Evolutionary conservation across 2,888 invertebrate species (phyloP).

Genomic region (Hypolimnas misippus): DNA sequence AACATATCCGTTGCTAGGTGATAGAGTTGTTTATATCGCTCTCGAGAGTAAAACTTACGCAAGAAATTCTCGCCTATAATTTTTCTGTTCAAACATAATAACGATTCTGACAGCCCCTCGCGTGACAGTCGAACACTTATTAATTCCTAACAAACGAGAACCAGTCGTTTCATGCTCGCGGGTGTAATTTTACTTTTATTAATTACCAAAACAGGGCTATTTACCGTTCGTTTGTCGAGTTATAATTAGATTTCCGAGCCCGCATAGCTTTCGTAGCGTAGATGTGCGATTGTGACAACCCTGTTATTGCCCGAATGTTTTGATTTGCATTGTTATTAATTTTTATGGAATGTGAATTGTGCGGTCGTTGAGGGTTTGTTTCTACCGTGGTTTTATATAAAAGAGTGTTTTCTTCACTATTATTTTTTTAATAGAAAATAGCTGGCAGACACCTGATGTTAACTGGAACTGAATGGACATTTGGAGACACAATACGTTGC

Average conservation of each 20-base stretch:
- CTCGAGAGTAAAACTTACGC: too few species aligned
- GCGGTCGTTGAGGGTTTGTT: background rate
- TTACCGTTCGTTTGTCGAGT: slow-evolving; percentile 44
- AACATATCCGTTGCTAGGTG: too few species aligned
- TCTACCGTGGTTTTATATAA: background rate
- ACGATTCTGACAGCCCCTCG: slow-evolving; percentile 22
- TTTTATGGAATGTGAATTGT: slow-evolving; percentile 19
- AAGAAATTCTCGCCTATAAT: too few species aligned
- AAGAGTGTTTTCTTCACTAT: background rate
- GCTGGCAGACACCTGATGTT: too few species aligned
- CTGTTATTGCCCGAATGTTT: slow-evolving; percentile 35
- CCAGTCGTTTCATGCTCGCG: slow-evolving; percentile 40
- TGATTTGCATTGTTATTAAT: slow-evolving; percentile 21
- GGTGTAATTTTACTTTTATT: slow-evolving; percentile 47
- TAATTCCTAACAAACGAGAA: slow-evolving; percentile 33
- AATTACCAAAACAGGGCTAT: slow-evolving; percentile 48
- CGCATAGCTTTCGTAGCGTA: slow-evolving; percentile 28
- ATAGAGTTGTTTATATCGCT: too few species aligned
- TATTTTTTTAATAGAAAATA: background rate
- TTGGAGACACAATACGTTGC: too few species aligned
- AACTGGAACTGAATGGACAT: too few species aligned
- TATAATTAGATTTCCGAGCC: slow-evolving; percentile 52
- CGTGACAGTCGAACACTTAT: slow-evolving; percentile 42
- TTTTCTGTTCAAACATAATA: too few species aligned
- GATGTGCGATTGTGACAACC: slow-evolving; percentile 28